phyloP scores from a whole-genome alignment of 2,797 vertebrate genomes.

The Anguilla megastoma region DNA sequence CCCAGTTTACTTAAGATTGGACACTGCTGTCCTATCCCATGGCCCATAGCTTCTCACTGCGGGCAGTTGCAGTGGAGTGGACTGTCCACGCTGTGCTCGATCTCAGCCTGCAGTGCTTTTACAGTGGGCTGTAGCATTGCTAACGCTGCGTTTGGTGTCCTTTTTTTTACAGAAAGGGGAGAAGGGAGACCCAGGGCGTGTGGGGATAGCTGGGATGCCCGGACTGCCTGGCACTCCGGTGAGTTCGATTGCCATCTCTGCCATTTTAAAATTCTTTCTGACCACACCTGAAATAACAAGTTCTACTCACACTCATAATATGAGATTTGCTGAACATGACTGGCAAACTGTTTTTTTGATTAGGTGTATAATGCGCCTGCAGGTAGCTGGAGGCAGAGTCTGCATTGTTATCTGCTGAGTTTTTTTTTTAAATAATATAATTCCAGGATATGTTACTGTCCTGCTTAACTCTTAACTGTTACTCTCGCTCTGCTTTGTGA shows the following conservation, averaged over 20 bases:
- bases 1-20: no score
- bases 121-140: neutral
- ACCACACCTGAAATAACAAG: neutral
- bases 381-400: neutral
- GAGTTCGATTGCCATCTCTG: constrained; percentile 50
- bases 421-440: neutral
- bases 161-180: constrained; percentile 65
- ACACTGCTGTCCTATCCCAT: no score
- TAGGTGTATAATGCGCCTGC: neutral
- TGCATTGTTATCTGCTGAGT: neutral
- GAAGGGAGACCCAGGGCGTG: constrained; percentile 70
- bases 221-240: constrained; percentile 78
- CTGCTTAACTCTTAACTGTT: neutral
- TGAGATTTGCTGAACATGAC: neutral
- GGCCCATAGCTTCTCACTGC: neutral
- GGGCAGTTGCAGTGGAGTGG: neutral
- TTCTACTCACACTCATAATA: neutral
- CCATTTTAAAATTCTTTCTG: neutral
- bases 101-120: neutral
- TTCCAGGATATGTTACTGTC: neutral
- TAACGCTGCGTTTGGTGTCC: constrained; percentile 18
- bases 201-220: constrained; percentile 76
- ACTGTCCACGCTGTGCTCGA: neutral
- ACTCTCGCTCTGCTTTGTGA: neutral
- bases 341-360: neutral